These are phyloP conservation scores for Tyrophagus putrescentiae DNA, from an alignment of 1,140 invertebrate species.

Conservation along the genomic window DNA sequence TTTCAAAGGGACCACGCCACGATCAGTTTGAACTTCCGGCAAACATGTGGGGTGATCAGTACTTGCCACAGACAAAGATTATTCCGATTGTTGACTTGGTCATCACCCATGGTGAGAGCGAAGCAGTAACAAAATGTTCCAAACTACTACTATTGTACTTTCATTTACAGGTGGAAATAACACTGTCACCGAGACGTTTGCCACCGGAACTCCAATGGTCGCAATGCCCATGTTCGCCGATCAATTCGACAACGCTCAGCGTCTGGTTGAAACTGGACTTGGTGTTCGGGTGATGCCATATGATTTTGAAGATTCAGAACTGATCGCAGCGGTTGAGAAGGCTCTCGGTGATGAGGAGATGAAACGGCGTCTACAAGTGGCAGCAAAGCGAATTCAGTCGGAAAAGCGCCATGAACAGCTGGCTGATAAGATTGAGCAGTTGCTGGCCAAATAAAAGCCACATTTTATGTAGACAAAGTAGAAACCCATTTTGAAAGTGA, in stretches of 20 bases:
- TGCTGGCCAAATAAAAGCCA: too few species aligned
- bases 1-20: slow-evolving; percentile 9
- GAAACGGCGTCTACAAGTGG: background rate
- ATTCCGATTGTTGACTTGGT: slow-evolving; percentile 16
- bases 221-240: slow-evolving; percentile 19
- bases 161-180: too few species aligned
- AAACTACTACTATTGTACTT: too few species aligned
- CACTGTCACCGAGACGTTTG: slow-evolving; percentile 11
- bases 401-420: background rate
- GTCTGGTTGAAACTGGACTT: slow-evolving; percentile 13
- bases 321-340: slow-evolving; percentile 9
- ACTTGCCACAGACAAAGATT: slow-evolving; percentile 10
- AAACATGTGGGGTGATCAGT: slow-evolving; percentile 22
- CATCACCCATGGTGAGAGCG: slow-evolving; percentile 23
- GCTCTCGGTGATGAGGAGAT: slow-evolving; percentile 14
- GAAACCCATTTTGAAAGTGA: too few species aligned
- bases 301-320: slow-evolving; percentile 12
- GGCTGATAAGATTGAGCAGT: background rate
- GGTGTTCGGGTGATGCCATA: slow-evolving; percentile 19
- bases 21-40: slow-evolving; percentile 23
- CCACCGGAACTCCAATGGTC: slow-evolving; percentile 10
- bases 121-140: too few species aligned
- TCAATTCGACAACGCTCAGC: slow-evolving; percentile 24
- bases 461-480: too few species aligned
- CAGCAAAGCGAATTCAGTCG: slow-evolving; percentile 1